A percentile compares a stretch with the other conserved stretches of the same genome.
phyloP scores from a whole-genome alignment of 1,140 invertebrate species.

The Pteromalus puparum region DNA sequence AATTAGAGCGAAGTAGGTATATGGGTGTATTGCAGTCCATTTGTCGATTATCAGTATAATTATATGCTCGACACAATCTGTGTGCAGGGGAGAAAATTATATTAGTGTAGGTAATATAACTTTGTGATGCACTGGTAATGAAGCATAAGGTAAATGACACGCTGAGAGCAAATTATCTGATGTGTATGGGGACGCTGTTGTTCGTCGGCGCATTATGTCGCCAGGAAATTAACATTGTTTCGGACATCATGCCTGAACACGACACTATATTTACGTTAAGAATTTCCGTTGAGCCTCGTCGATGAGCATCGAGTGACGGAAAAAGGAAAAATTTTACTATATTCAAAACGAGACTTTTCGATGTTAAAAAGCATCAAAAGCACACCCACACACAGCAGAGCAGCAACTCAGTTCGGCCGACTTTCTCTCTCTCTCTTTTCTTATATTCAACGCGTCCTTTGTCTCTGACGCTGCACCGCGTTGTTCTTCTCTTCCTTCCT shows the following conservation, averaged over 20 bases:
- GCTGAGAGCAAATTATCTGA: not conserved
- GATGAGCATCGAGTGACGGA: too few species aligned
- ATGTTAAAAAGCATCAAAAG: conserved; percentile 25
- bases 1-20: not conserved
- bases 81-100: not conserved
- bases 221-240: not conserved
- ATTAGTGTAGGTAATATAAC: not conserved
- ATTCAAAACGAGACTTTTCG: not conserved
- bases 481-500: not conserved
- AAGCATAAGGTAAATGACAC: conserved; percentile 5
- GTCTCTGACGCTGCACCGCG: not conserved
- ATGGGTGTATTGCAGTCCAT: too few species aligned
- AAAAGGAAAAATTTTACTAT: too few species aligned
- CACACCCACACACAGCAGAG: conserved; percentile 4
- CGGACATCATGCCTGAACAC: not conserved
- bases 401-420: not conserved
- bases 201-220: not conserved
- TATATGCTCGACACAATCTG: too few species aligned
- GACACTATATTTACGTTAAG: not conserved
- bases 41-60: too few species aligned
- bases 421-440: conserved; percentile 15
- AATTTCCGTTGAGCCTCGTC: not conserved
- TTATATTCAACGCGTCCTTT: not conserved
- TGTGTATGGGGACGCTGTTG: not conserved
- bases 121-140: not conserved